Evolutionary conservation across 2,888 invertebrate genomes (phyloP).

Genomic region (Mesorhabditis spiculigera): DNA sequence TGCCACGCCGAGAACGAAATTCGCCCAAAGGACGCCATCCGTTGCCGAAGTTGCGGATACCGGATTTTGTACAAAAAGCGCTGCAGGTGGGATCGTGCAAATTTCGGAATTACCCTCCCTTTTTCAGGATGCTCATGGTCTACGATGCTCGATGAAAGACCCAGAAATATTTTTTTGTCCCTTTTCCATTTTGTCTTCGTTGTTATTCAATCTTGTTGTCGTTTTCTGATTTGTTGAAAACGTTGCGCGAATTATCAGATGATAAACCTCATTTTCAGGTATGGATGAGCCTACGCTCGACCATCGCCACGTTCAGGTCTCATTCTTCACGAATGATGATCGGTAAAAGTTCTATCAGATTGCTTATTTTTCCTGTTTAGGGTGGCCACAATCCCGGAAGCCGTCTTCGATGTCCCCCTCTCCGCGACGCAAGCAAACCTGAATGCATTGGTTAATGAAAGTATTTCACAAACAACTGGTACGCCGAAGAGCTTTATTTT

Average conservation of each 20-base stretch:
- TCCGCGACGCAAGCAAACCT: conserved; percentile 37
- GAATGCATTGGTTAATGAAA: conserved; percentile 48
- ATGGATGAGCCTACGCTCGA: conserved; percentile 3
- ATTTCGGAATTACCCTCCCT: neutral
- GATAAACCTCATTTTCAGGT: neutral
- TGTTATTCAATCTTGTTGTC: conserved; percentile 4
- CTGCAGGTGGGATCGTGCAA: conserved; percentile 63
- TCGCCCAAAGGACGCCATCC: conserved; percentile 83
- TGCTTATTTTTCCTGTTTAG: conserved; percentile 11
- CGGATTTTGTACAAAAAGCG: conserved; percentile 99
- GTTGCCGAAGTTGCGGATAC: conserved; percentile 96
- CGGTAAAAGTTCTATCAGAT: conserved; percentile 20
- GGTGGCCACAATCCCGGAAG: conserved; percentile 24
- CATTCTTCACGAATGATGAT: conserved; percentile 27
- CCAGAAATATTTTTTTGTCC: neutral
- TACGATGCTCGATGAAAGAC: conserved; percentile 51
- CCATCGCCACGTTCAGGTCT: conserved; percentile 30
- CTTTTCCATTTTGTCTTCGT: neutral
- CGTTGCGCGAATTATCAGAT: neutral
- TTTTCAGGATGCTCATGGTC: conserved; percentile 52
- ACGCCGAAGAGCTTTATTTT: conserved; percentile 8
- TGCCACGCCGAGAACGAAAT: conserved; percentile 98
- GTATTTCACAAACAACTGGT: conserved; percentile 39
- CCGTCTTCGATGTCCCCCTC: conserved; percentile 38
- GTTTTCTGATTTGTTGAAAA: neutral